Conservation (phyloP, 2,797 vertebrate species). For the Hipposideros larvatus region DNA sequence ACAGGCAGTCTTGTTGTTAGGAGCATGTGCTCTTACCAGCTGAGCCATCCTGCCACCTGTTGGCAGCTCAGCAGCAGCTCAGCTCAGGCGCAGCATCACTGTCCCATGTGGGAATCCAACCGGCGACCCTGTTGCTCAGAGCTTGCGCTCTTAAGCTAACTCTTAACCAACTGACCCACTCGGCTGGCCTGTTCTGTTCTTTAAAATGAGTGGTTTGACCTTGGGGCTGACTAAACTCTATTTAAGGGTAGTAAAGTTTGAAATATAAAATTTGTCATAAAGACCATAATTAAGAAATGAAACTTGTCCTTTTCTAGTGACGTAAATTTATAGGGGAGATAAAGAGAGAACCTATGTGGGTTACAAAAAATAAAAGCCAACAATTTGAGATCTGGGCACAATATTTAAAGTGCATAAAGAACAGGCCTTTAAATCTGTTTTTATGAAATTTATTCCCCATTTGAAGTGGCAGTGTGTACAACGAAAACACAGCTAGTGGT, state of each 20-base stretch:
- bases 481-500: slow-evolving; percentile 80
- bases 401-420: not conserved
- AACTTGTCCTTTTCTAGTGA: not conserved
- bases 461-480: slow-evolving; percentile 83
- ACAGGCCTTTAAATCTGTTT: slow-evolving; percentile 26
- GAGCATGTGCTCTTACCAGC: no score
- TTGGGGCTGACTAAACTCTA: not conserved
- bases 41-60: no score
- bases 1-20: no score
- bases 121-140: no score
- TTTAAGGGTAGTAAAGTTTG: slow-evolving; percentile 11
- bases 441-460: slow-evolving; percentile 87
- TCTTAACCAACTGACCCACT: no score
- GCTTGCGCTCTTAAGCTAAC: no score
- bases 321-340: not conserved
- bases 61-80: no score
- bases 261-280: slow-evolving; percentile 24
- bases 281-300: slow-evolving; percentile 15
- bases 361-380: not conserved
- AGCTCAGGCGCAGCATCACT: no score
- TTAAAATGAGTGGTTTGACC: not conserved
- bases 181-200: not conserved
- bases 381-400: not conserved
- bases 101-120: no score
- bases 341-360: not conserved